Base-by-base conservation (phyloP, 2,113 vertebrate genomes). In the Eidolon helvum region DNA sequence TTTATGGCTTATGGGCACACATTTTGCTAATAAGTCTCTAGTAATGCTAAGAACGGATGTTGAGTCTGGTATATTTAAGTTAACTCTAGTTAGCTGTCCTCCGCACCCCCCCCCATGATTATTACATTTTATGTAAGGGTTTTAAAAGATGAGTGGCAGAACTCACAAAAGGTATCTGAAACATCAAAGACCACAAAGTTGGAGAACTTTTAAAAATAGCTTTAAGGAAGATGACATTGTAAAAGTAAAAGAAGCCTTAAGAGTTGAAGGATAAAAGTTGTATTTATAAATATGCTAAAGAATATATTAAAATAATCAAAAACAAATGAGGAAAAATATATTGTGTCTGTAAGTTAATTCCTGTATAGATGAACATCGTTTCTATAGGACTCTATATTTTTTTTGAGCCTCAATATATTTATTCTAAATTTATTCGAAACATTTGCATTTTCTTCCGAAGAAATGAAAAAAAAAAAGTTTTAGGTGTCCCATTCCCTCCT, bases 101-200 rank as follows among this genome's bases (percentile, higher is more conserved):
- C 50, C 19, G n/a, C n/a, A n/a, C 43, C 48, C 28, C 43, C 35
- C 35, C 28, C 45, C 33, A 87, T 21, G 21, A 38, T 84, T 33
- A 40, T 50, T 90, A n/a, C 7, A 88, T 87, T 97, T 91, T 90
- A 92, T 94, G 95, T 90, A 45, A 96, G 74, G 33, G 7, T 91
- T 88, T 88, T 94, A 65, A 68, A 92, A 79, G 78, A 92, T 83
- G 45, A 65, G 10, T 85, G 45, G 26, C 24, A 65, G 19, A 48
- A 38, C 30, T 96, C 53, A 77, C 65, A 90, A 74, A 84, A 93
- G 16, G 90, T 93, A 68, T 43, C 61, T 38, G 53, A 88, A 95
- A 83, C 38, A 59, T 63, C 91, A 77, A 90, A 95, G 69, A 63
- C 28, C 59, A 75, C 50, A 87, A 74, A 95, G 16, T 87, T 87